These are phyloP conservation scores for Neotoxoptera formosana DNA, from an alignment of 1,140 invertebrate species.

Conservation along the genomic window DNA sequence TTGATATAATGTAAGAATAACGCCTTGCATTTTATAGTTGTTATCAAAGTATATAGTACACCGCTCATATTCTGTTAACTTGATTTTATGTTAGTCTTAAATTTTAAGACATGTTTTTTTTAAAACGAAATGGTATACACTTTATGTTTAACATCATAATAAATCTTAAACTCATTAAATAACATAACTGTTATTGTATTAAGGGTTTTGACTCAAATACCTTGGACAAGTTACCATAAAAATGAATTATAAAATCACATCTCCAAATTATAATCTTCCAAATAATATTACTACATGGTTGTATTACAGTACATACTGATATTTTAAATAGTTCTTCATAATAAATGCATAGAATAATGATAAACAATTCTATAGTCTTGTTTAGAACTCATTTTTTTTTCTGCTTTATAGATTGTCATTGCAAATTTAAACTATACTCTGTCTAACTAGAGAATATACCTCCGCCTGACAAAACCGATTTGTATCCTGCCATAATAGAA, in stretches of 20 bases:
- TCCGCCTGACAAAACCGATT: no score
- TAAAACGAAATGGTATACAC: neutral
- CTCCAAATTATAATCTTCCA: neutral
- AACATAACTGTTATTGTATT: constrained; percentile 1
- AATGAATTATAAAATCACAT: constrained; percentile 2
- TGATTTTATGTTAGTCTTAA: constrained; percentile 1
- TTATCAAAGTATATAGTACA: constrained; percentile 1
- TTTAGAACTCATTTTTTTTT: neutral
- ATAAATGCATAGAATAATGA: neutral
- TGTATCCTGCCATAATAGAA: no score
- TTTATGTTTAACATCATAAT: constrained; percentile 18
- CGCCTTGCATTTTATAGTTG: neutral
- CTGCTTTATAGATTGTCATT: neutral
- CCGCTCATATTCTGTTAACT: constrained; percentile 4
- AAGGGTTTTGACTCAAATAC: neutral
- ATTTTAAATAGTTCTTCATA: neutral
- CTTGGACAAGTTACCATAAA: constrained; percentile 10
- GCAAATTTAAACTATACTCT: neutral
- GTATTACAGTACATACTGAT: neutral
- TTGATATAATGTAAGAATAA: neutral
- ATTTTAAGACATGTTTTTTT: neutral
- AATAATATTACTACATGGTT: neutral
- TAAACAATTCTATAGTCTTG: neutral
- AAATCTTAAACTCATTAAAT: neutral
- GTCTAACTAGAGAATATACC: no score